Evolutionary conservation across 2,888 invertebrate species (phyloP).

Genomic region (Cantharis flavilabris): DNA sequence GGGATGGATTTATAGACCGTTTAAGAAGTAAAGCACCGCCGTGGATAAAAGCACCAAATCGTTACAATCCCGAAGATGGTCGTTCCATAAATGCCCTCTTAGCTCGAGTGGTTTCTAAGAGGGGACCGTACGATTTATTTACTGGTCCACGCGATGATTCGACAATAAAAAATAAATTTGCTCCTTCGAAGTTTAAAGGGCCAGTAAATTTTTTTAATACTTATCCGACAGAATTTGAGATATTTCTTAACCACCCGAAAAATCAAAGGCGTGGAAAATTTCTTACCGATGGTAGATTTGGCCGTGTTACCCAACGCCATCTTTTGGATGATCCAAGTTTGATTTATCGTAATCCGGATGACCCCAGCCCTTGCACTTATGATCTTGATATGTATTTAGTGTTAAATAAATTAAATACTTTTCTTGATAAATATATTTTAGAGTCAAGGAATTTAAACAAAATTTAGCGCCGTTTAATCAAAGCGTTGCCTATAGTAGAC

Average conservation of each 20-base stretch:
- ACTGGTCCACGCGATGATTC: slow-evolving; percentile 59
- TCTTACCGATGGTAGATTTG: slow-evolving; percentile 46
- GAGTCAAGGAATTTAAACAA: slow-evolving; percentile 17
- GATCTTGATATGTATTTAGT: slow-evolving; percentile 16
- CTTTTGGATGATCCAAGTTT: slow-evolving; percentile 59
- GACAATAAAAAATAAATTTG: slow-evolving; percentile 62
- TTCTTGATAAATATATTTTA: slow-evolving; percentile 7
- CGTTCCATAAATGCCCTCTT: slow-evolving; percentile 35
- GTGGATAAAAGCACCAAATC: slow-evolving; percentile 44
- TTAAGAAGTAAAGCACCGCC: slow-evolving; percentile 40
- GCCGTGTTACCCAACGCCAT: slow-evolving; percentile 55
- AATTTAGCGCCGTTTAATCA: slow-evolving; percentile 43
- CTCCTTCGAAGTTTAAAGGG: slow-evolving; percentile 39
- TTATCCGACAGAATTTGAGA: slow-evolving; percentile 42
- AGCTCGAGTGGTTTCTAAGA: slow-evolving; percentile 41
- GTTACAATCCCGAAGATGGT: slow-evolving; percentile 40
- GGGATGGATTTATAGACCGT: slow-evolving; percentile 45
- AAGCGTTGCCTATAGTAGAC: slow-evolving; percentile 41
- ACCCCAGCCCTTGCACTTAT: slow-evolving; percentile 62
- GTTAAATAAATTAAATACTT: not conserved
- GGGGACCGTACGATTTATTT: slow-evolving; percentile 53
- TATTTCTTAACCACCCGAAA: slow-evolving; percentile 41
- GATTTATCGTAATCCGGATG: slow-evolving; percentile 56
- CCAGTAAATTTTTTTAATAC: slow-evolving; percentile 46
- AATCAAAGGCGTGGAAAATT: slow-evolving; percentile 45